Base-by-base conservation (phyloP, 2,797 vertebrate species). In the Brachymystax lenok region DNA sequence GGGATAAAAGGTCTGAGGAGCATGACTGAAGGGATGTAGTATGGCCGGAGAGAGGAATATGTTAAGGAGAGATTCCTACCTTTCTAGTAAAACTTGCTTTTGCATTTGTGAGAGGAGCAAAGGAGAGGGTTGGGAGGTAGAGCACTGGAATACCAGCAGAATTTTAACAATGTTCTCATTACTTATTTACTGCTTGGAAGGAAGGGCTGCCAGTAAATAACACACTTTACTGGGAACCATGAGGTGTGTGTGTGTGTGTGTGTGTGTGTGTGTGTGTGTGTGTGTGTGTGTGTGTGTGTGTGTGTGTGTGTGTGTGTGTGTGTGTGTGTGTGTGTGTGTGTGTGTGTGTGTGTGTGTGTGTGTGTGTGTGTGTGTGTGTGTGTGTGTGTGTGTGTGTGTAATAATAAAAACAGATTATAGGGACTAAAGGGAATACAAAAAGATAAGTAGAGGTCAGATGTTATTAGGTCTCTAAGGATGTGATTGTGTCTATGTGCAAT, bases 161-260 rank as follows among this genome's bases (percentile, higher is more conserved):
- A 94, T 93, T 89, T 93, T 87, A 94, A 93, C 90, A 88, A 80
- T 85, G 84, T 86, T 87, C 93, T 93, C 93, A 95, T 94, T 79
- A 94, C 92, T 94, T 94, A 94, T 95, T 94, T 93, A 95, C 86
- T 82, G 75, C 86, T 84, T 75, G 3, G 76, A 82, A 86, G 80
- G 70, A 81, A 80, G 81, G 56, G 71, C 84, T 74, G 78, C 81
- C 76, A 72, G 76, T 85, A 88, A 81, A 90, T 88, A 88, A 87
- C 73, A 81, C 74, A 79, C 83, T 72, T 80, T 82, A 79, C 75
- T 73, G 54, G 75, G 33, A 85, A 69, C n/a, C 61, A 13, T 46
- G 40, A 3, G 10, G 35, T 76, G 75, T 10, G n/a, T 74, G 54
- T 52, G 71, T 28, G 59, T 67, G 61, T 79, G 51, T 74, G 56